Base-by-base conservation (phyloP, 1,140 invertebrate genomes). In the Trachymyrmex septentrionalis region DNA sequence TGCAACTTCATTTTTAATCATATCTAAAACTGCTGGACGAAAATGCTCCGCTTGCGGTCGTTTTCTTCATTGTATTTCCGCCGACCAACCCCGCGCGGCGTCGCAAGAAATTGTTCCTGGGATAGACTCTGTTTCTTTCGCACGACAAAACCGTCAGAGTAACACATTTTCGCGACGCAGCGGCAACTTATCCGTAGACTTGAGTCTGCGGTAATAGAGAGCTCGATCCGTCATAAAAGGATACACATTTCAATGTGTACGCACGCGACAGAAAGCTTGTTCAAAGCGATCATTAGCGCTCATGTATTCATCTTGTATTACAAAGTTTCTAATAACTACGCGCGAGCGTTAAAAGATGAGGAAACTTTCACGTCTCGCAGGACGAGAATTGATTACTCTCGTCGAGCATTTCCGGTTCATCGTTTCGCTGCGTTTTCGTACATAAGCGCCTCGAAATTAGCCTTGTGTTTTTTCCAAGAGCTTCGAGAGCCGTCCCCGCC, bases 1-100 rank as follows among this genome's bases (percentile, higher is more conserved):
- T 44, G 38, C 80, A 48, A 50, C 69, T 84, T 84, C 69, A 75
- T 84, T 50, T 84, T 84, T 84, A 84, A 84, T 84, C 80, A 84
- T 63, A 84, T 61, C 80, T 63, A 27, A 84, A 73, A 84, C 71
- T 14, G 44, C 12, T 1, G 80, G 24, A 73, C 80, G 34, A 82
- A 73, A 82, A 59, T 82, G 63, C 63, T 34, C 27, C 53, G 38
- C 34, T 69, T 4, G 53, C 19, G 38, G 38, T 48, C 27, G 69
- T 61, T 84, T 75, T 63, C 80, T 50, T 73, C 34, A 48, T n/a
- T n/a, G n/a, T 82, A 30, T 61, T 84, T 75, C 24, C 24, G 4
- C 14, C 38, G 24, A 82, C n/a, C 53, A 64, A 38, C 34, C 34
- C 7, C 34, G 34, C 66, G 24, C 21, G 38, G 21, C 38, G 10